Conservation (phyloP, 2,888 invertebrate species). For the Eupithecia tripunctaria region DNA sequence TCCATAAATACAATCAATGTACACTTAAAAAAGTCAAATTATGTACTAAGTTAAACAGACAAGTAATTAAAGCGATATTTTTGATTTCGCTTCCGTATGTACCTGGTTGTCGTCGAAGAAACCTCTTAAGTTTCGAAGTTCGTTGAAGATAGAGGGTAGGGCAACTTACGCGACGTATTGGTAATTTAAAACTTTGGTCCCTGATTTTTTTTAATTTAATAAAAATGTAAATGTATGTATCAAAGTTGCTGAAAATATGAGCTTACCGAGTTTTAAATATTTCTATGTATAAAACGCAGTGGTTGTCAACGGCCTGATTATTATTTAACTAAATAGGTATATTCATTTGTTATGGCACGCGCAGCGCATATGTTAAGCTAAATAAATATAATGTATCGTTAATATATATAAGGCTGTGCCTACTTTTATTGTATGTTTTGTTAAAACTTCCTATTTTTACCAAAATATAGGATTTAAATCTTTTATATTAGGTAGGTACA, state of each 20-base stretch:
- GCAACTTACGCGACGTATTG: not conserved
- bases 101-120: too few relatives aligned
- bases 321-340: not conserved
- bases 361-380: slow-evolving; percentile 20
- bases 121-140: not conserved
- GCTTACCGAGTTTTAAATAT: slow-evolving; percentile 33
- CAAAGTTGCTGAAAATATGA: slow-evolving; percentile 36
- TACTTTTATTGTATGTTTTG: slow-evolving; percentile 37
- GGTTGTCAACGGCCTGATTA: not conserved
- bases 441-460: slow-evolving; percentile 12
- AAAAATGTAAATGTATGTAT: slow-evolving; percentile 22
- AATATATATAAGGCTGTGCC: slow-evolving; percentile 38
- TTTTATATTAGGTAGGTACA: not conserved
- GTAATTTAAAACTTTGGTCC: slow-evolving; percentile 7
- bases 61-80: too few relatives aligned
- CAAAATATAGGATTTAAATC: not conserved
- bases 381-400: not conserved
- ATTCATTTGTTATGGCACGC: slow-evolving; percentile 2
- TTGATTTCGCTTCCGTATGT: too few relatives aligned
- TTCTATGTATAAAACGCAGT: slow-evolving; percentile 4
- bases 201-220: not conserved
- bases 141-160: not conserved
- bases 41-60: too few relatives aligned
- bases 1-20: too few relatives aligned
- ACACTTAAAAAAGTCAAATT: too few relatives aligned